Conservation (phyloP, 2,888 invertebrate genomes). For the Tetranychus truncatus region DNA sequence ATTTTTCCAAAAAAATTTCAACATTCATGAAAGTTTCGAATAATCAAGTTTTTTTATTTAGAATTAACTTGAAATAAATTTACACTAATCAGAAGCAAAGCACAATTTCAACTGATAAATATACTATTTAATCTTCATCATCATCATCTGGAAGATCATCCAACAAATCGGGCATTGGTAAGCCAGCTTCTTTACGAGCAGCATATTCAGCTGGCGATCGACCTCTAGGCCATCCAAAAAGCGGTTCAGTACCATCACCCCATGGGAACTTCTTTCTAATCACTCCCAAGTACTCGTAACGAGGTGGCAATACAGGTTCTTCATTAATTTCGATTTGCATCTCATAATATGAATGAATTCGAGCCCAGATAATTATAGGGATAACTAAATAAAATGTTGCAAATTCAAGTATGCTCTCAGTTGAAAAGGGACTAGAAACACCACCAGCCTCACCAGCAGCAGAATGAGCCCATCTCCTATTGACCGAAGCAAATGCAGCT, state of each 20-base stretch:
- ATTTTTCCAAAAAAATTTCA: too few species aligned
- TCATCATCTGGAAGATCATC: slow-evolving; percentile 3
- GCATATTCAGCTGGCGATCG: not conserved
- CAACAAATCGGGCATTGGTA: not conserved
- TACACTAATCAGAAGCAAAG: not conserved
- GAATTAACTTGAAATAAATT: not conserved
- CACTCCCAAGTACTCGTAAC: not conserved
- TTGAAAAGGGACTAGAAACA: not conserved
- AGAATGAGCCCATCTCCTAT: not conserved
- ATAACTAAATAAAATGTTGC: not conserved
- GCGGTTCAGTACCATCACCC: not conserved
- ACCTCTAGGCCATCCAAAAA: slow-evolving; percentile 7
- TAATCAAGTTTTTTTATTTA: too few species aligned
- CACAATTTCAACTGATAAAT: not conserved
- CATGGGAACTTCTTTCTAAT: not conserved
- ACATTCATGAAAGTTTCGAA: too few species aligned
- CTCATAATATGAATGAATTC: not conserved
- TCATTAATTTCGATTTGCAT: not conserved
- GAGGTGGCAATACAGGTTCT: not conserved
- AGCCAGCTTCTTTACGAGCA: slow-evolving; percentile 1
- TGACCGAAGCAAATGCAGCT: not conserved
- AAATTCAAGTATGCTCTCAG: slow-evolving; percentile 6
- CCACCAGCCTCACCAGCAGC: not conserved
- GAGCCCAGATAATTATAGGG: slow-evolving; percentile 1
- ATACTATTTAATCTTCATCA: not conserved